Evolutionary conservation across 2,888 invertebrate species (phyloP), one percentile per base, ranked within the genome.

Genomic region (Erebia ligea): DNA sequence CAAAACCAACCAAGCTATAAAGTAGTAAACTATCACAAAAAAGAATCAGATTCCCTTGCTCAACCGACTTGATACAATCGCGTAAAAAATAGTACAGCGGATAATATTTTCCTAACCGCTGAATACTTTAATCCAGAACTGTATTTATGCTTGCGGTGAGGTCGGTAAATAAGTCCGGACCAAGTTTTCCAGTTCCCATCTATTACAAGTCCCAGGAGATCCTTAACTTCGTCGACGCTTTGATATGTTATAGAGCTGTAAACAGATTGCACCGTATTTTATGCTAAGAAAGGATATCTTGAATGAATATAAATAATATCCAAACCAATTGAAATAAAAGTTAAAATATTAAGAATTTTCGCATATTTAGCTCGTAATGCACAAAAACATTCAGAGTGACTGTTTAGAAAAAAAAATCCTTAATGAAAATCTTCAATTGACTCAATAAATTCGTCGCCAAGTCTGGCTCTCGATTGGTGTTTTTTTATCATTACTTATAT

Each of bases 41-140:
- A 61, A 67, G 59, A 59, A 59, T 52, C 59, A 42, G 45, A 61
- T 61, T 57, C 67, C 40, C 40, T 57, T 59, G 67, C 67, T 67
- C 40, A 9, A 67, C 52, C 19, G 61, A 67, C 59, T 67, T 67
- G 59, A 67, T 67, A 67, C 50, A 67, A 68, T 68, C 56, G 54
- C 25, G 56, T 50, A 50, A 59, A 63, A 70, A 69, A 67, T 69
- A 3, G 25, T 34, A 58, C 21, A 59, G 45, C 62, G 40, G 67
- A 48, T 66, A 48, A 64, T 69, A 72, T 69, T 74, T 87, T 83
- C 81, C 78, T 81, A 80, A 78, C 75, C 77, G 82, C 75, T 84
- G 86, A 87, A 88, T 86, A 86, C 86, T 89, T 87, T 87, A 88
- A 88, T 88, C 87, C 83, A 75, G 78, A 78, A 79, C 78, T 84